These are phyloP conservation scores for Cheilosia vernalis DNA, from an alignment of 2,888 invertebrate species.

Conservation along the genomic window DNA sequence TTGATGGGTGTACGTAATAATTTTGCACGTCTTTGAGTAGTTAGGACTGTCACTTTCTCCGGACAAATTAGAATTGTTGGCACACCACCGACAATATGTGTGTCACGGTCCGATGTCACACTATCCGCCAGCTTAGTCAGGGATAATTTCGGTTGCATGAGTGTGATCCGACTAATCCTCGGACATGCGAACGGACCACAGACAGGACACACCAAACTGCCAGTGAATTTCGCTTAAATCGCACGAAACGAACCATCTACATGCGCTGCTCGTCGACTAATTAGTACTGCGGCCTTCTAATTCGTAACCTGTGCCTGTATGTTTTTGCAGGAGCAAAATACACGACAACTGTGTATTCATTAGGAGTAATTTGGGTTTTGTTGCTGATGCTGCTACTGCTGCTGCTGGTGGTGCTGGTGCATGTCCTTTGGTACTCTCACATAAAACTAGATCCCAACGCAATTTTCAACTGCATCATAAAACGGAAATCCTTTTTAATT, in stretches of 20 bases:
- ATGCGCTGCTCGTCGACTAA: slow-evolving; percentile 40
- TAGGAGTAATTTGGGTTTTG: slow-evolving; percentile 70
- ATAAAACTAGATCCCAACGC: slow-evolving; percentile 25
- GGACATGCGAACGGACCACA: slow-evolving; percentile 47
- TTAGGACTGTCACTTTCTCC: background rate
- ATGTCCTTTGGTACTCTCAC: slow-evolving; percentile 6
- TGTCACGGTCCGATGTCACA: background rate
- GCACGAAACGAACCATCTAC: slow-evolving; percentile 28
- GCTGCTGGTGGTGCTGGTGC: slow-evolving; percentile 13
- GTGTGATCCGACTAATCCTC: slow-evolving; percentile 41
- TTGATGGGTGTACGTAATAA: slow-evolving; percentile 33
- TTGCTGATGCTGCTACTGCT: slow-evolving; percentile 13
- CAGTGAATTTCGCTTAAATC: slow-evolving; percentile 31
- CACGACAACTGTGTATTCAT: slow-evolving; percentile 60
- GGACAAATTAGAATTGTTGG: slow-evolving; percentile 33
- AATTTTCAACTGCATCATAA: slow-evolving; percentile 59
- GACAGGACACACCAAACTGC: slow-evolving; percentile 8
- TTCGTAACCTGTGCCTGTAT: slow-evolving; percentile 28
- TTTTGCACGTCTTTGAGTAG: slow-evolving; percentile 4
- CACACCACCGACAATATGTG: slow-evolving; percentile 6
- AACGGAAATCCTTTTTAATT: slow-evolving; percentile 71
- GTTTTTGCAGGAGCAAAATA: slow-evolving; percentile 1
- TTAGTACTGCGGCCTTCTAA: slow-evolving; percentile 60
- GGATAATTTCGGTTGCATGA: slow-evolving; percentile 20
- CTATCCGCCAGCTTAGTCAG: slow-evolving; percentile 29